Evolutionary conservation across 2,888 invertebrate species (phyloP).

Genomic region (Reticulitermes lucifugus): DNA sequence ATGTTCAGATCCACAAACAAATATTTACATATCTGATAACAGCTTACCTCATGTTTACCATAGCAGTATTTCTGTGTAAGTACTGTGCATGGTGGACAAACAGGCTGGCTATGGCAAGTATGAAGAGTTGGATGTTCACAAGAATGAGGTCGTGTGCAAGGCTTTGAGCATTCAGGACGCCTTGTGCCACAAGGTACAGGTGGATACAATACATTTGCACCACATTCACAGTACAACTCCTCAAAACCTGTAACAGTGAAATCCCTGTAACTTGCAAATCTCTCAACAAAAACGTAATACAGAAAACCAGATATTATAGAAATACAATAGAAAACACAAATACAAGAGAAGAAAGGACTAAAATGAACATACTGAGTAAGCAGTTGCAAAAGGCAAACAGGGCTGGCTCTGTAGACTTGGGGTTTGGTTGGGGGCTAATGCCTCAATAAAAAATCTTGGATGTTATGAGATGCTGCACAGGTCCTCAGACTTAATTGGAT

Average conservation of each 20-base stretch:
- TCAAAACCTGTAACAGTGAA: constrained; percentile 72
- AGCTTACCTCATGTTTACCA: constrained; percentile 76
- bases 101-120: constrained; percentile 80
- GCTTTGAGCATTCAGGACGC: constrained; percentile 82
- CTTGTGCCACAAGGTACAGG: constrained; percentile 94
- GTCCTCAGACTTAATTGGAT: too few relatives aligned
- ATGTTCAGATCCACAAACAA: neutral
- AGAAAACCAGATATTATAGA: too few relatives aligned
- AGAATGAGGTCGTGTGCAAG: constrained; percentile 79
- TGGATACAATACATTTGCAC: constrained; percentile 85
- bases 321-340: too few relatives aligned
- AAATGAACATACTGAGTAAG: too few relatives aligned
- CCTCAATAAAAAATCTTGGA: too few relatives aligned
- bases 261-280: too few relatives aligned
- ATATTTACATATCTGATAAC: neutral
- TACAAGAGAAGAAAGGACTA: too few relatives aligned
- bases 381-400: too few relatives aligned
- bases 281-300: too few relatives aligned
- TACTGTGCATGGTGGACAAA: constrained; percentile 88
- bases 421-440: too few relatives aligned
- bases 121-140: constrained; percentile 89
- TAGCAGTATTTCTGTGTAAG: constrained; percentile 88
- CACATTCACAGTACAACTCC: constrained; percentile 93
- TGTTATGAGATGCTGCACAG: too few relatives aligned
- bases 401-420: too few relatives aligned